Base-by-base conservation (phyloP, 2,888 invertebrate genomes). In the Sisyra terminalis region DNA sequence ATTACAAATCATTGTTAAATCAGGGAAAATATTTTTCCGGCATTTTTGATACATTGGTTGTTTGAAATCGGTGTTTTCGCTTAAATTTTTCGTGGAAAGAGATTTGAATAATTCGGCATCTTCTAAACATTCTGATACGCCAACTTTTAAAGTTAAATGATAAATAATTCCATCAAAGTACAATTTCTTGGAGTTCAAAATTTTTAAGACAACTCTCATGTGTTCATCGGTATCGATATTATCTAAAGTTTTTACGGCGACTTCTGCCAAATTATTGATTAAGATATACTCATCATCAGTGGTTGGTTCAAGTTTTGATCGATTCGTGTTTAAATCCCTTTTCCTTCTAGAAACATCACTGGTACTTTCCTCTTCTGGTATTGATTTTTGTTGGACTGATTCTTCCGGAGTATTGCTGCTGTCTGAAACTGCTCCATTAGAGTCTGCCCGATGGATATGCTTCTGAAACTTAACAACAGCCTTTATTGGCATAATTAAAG, bases 1-100 rank as follows among this genome's bases (percentile, higher is more conserved):
- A 50, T 69, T 69, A 52, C 75, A 75, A 42, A 71, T 64, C 56
- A 69, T 69, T 8, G 55, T 56, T 7, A 57, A 49, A 31, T 54
- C 51, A 17, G 62, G 58, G 38, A 55, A 56, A 14, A 52, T 47
- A 46, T 62, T 58, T 47, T 53, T 51, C 34, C 49, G 49, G 43
- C 55, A 59, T 17, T 41, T 41, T 41, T 35, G 34, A 37, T 14
- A 43, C 15, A 43, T 43, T 10, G 15, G 30, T 18, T 37, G 29
- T 29, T 10, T 29, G 11, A 37, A 29, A 15, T 35, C 16, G 35
- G 14, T 13, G 7, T 18, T 15, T 16, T 13, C 9, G 3, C n/a
- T 32, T 13, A 30, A 8, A 11, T 15, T 39, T 9, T 17, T 40
- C 42, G 6, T 43, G 16, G 44, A 10, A 36, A 32, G 49, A 49